A percentile compares a stretch with the other conserved stretches of the same genome.
Evolutionary conservation across 2,797 vertebrate species (phyloP).

Genomic region (Dromococcyx pavoninus): DNA sequence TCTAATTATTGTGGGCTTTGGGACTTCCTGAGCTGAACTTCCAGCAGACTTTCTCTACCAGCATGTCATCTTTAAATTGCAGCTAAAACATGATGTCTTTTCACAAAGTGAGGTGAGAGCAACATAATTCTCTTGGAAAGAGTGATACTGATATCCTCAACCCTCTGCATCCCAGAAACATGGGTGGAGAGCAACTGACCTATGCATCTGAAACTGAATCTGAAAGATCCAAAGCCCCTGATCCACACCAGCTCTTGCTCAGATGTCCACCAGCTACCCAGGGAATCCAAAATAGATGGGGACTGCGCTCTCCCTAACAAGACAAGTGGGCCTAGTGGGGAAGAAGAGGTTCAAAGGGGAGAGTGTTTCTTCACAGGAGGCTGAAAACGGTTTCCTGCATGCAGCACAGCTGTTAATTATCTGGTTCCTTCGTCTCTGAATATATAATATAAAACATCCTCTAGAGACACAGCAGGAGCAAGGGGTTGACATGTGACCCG

Average conservation of each 20-base stretch:
- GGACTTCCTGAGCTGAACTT: background rate
- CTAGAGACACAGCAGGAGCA: background rate
- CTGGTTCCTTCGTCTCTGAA: slow-evolving; percentile 14
- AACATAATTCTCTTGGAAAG: background rate
- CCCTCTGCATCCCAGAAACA: background rate
- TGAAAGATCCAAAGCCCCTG: background rate
- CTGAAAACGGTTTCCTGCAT: background rate
- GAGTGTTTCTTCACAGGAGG: background rate
- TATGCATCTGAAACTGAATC: background rate
- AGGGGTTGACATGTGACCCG: background rate
- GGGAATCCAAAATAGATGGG: fast-evolving
- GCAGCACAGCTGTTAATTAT: slow-evolving; percentile 35
- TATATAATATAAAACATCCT: background rate
- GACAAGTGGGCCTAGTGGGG: background rate
- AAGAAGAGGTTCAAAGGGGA: background rate
- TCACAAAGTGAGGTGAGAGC: background rate
- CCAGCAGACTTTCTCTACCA: background rate
- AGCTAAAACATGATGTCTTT: background rate
- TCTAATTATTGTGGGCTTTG: background rate
- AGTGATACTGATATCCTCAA: background rate
- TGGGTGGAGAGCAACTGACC: background rate
- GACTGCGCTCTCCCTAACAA: background rate
- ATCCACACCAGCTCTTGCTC: background rate
- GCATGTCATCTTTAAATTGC: background rate
- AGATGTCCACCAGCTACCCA: background rate